Evolutionary conservation across 2,113 vertebrate genomes (phyloP).

Genomic region (Pterophyllum scalare): DNA sequence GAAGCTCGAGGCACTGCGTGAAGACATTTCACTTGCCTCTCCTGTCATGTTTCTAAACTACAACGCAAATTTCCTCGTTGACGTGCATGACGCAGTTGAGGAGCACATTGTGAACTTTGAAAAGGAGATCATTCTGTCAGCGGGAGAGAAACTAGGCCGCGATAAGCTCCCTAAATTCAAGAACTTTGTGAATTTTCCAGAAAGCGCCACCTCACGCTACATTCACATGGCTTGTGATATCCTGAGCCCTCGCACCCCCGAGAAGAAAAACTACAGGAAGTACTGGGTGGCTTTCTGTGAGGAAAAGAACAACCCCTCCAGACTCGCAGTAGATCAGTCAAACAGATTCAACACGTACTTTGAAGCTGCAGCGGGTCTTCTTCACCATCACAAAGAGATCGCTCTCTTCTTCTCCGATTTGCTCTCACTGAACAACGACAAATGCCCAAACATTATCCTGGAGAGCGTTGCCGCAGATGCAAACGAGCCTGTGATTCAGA

Average conservation of each 20-base stretch:
- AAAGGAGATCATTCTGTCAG: slow-evolving; percentile 65
- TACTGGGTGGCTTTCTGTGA: slow-evolving; percentile 83
- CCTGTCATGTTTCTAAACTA: slow-evolving; percentile 76
- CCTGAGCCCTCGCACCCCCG: slow-evolving; percentile 53
- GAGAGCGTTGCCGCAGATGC: slow-evolving; percentile 79
- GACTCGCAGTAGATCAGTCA: slow-evolving; percentile 49
- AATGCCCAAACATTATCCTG: slow-evolving; percentile 71
- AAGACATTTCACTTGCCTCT: slow-evolving; percentile 38
- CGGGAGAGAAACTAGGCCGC: slow-evolving; percentile 75
- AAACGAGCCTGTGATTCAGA: slow-evolving; percentile 74
- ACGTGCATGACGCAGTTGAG: slow-evolving; percentile 72
- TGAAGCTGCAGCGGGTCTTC: slow-evolving; percentile 77
- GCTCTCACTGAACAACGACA: slow-evolving; percentile 60
- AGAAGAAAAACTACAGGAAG: slow-evolving; percentile 66
- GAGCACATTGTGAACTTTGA: slow-evolving; percentile 76
- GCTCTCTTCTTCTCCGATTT: slow-evolving; percentile 79
- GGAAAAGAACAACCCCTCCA: slow-evolving; percentile 77
- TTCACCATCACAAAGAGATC: slow-evolving; percentile 80
- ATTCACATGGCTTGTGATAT: slow-evolving; percentile 79
- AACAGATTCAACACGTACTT: slow-evolving; percentile 77
- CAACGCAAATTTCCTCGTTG: slow-evolving; percentile 78
- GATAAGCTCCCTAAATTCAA: slow-evolving; percentile 76
- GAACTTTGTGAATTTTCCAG: slow-evolving; percentile 75
- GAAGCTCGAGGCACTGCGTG: slow-evolving; percentile 33
- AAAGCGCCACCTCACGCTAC: slow-evolving; percentile 81